Conservation (phyloP, 1,140 invertebrate genomes). For the Bactericera cockerelli region DNA sequence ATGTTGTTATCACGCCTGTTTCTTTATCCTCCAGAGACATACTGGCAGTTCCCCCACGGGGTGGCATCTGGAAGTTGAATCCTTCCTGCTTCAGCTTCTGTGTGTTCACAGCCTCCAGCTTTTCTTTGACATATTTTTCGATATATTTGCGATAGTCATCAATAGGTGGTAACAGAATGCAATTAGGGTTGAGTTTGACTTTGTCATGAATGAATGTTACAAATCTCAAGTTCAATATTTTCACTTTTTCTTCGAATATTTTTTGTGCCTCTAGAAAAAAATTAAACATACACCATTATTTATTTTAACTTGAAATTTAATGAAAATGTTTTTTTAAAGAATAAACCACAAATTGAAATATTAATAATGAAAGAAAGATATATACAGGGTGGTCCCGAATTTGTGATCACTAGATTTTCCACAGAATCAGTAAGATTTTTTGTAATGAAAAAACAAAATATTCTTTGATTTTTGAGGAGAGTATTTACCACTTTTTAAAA, state of each 20-base stretch:
- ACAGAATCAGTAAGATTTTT: too few species aligned
- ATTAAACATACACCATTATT: too few species aligned
- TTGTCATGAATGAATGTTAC: background rate
- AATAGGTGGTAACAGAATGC: background rate
- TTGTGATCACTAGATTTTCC: too few species aligned
- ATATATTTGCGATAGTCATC: background rate
- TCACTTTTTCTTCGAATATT: background rate
- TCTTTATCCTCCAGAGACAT: background rate
- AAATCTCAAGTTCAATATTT: background rate
- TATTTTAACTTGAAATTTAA: too few species aligned
- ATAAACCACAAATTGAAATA: too few species aligned
- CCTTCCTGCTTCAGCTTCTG: background rate
- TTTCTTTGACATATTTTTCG: slow-evolving; percentile 3
- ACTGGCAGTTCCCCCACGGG: background rate
- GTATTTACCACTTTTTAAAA: too few species aligned
- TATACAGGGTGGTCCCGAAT: too few species aligned
- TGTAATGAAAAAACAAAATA: too few species aligned
- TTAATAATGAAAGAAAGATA: too few species aligned
- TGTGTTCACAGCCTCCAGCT: background rate
- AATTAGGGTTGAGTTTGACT: background rate
- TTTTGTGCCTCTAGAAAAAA: background rate
- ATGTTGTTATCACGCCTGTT: background rate
- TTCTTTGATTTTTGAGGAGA: too few species aligned
- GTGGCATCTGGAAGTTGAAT: background rate
- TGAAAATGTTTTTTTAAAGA: too few species aligned